These are phyloP conservation scores for Lottia gigantea DNA, from an alignment of 2,888 invertebrate species.

Conservation along the genomic window DNA sequence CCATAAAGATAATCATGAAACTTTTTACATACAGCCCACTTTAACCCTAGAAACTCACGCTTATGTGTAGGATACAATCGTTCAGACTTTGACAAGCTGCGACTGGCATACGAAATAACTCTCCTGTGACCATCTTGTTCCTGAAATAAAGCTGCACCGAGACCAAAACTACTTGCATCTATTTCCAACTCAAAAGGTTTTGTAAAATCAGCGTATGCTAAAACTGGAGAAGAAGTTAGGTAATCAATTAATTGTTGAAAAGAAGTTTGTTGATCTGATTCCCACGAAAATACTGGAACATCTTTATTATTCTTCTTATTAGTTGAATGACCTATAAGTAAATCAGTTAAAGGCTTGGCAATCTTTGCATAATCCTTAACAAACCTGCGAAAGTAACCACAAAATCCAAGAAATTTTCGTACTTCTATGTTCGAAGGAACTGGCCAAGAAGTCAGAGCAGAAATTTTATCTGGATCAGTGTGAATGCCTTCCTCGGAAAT, in stretches of 20 bases:
- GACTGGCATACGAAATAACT: slow-evolving; percentile 33
- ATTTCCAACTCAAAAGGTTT: slow-evolving; percentile 27
- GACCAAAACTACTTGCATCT: background rate
- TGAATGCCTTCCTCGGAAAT: slow-evolving; percentile 24
- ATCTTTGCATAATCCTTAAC: slow-evolving; percentile 31
- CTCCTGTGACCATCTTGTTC: slow-evolving; percentile 19
- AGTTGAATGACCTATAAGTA: slow-evolving; percentile 9
- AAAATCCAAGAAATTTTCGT: slow-evolving; percentile 32
- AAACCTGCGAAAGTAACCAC: slow-evolving; percentile 34
- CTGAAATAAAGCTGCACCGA: slow-evolving; percentile 30
- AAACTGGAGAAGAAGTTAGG: slow-evolving; percentile 29
- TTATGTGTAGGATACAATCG: slow-evolving; percentile 28
- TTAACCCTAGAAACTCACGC: slow-evolving; percentile 27
- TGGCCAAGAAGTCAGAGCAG: slow-evolving; percentile 25
- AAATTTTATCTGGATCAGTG: slow-evolving; percentile 33
- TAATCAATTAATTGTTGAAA: slow-evolving; percentile 27
- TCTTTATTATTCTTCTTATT: background rate
- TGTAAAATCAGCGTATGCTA: slow-evolving; percentile 33
- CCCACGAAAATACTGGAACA: slow-evolving; percentile 30
- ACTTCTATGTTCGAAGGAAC: slow-evolving; percentile 25
- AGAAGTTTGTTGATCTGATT: slow-evolving; percentile 21
- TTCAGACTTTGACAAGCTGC: slow-evolving; percentile 26
- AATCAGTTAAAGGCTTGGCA: slow-evolving; percentile 29
- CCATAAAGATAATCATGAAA: slow-evolving; percentile 14
- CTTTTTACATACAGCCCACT: slow-evolving; percentile 27